Evolutionary conservation across 2,797 vertebrate genomes (phyloP).

Genomic region (Pipistrellus pipistrellus): DNA sequence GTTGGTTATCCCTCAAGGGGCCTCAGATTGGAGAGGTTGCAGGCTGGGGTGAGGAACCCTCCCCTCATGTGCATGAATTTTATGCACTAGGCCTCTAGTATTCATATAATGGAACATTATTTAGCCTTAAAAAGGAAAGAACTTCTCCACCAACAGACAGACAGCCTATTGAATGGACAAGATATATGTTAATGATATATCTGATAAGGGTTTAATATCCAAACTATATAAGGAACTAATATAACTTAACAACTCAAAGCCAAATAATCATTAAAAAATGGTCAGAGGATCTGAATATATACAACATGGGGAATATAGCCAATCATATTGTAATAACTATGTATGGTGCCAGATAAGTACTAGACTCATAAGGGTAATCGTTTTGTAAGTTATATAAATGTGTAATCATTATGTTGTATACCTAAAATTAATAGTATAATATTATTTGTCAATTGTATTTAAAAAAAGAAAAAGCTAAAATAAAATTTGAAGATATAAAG

Average conservation of each 20-base stretch:
- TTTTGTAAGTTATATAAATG: not conserved
- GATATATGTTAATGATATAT: not conserved
- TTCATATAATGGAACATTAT: not conserved
- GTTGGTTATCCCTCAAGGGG: no score
- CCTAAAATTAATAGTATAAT: not conserved
- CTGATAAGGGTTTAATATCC: not conserved
- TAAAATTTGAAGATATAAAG: not conserved
- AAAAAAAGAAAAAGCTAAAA: not conserved
- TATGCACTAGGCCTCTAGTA: no score
- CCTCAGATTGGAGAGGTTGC: no score
- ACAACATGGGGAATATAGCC: not conserved
- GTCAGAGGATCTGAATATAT: not conserved
- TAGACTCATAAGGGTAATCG: not conserved
- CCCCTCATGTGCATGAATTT: no score
- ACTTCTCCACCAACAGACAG: not conserved
- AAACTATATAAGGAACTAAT: not conserved
- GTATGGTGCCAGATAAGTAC: not conserved
- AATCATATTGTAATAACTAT: not conserved
- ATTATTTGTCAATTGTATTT: not conserved
- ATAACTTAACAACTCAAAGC: not conserved
- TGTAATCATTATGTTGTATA: not conserved
- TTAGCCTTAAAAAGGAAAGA: not conserved
- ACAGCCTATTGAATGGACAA: not conserved
- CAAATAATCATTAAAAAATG: not conserved
- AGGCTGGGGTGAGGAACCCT: no score